These are phyloP conservation scores for Eucera pruinosa DNA, from an alignment of 2,888 invertebrate species.

Conservation along the genomic window DNA sequence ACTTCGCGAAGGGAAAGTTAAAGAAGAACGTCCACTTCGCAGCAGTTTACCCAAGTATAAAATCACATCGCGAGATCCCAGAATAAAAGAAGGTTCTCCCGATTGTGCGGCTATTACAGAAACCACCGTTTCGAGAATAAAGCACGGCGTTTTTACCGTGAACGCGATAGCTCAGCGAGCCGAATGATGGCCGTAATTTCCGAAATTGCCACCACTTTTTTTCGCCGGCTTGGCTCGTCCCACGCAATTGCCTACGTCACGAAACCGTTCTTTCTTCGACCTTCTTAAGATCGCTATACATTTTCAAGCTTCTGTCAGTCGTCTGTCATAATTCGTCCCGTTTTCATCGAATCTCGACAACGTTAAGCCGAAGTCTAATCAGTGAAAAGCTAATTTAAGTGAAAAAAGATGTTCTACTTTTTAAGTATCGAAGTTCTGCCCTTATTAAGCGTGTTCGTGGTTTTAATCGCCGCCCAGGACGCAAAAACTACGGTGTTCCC, in stretches of 20 bases:
- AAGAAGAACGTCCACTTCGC: background rate
- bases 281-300: slow-evolving; percentile 36
- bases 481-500: slow-evolving; percentile 45
- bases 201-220: slow-evolving; percentile 67
- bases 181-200: slow-evolving; percentile 73
- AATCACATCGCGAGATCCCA: background rate
- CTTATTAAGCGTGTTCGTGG: slow-evolving; percentile 22
- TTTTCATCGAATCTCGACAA: background rate
- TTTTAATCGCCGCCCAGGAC: slow-evolving; percentile 53
- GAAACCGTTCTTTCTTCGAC: slow-evolving; percentile 23
- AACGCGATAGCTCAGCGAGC: slow-evolving; percentile 73
- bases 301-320: slow-evolving; percentile 20
- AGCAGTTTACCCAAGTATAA: slow-evolving; percentile 2
- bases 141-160: slow-evolving; percentile 28
- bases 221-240: slow-evolving; percentile 37
- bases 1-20: background rate
- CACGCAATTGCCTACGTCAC: slow-evolving; percentile 51
- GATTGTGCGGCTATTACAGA: slow-evolving; percentile 19
- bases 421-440: slow-evolving; percentile 15
- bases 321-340: slow-evolving; percentile 4
- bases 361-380: no score
- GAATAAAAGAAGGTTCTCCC: slow-evolving; percentile 5
- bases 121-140: background rate
- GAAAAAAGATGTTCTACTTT: background rate
- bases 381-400: no score